These are phyloP conservation scores for Adineta ricciae DNA, from an alignment of 2,888 invertebrate species.

Conservation along the genomic window DNA sequence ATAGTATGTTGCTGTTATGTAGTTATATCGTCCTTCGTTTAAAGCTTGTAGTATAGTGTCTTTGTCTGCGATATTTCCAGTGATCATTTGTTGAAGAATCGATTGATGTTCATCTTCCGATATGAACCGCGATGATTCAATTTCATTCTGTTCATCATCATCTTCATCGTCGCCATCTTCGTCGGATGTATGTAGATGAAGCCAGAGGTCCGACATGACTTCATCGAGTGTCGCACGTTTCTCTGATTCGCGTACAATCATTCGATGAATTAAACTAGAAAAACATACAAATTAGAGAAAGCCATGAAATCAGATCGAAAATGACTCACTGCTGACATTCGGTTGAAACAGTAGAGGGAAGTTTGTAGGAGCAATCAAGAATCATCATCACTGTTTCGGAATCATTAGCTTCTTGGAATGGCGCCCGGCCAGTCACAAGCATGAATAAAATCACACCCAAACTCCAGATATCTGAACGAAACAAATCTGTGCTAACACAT, in stretches of 20 bases:
- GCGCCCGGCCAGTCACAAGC: slow-evolving; percentile 91
- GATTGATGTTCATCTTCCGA: slow-evolving; percentile 79
- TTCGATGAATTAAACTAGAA: slow-evolving; percentile 67
- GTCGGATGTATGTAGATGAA: slow-evolving; percentile 43
- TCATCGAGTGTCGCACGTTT: slow-evolving; percentile 75
- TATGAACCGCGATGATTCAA: slow-evolving; percentile 65
- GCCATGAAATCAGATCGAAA: no score
- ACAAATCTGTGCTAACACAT: no score
- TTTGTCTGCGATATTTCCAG: slow-evolving; percentile 82
- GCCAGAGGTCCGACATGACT: slow-evolving; percentile 78
- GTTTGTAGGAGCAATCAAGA: slow-evolving; percentile 93
- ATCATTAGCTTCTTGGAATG: slow-evolving; percentile 97
- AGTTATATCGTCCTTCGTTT: slow-evolving; percentile 89
- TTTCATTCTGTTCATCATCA: slow-evolving; percentile 45
- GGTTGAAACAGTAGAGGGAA: slow-evolving; percentile 74
- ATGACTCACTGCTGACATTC: slow-evolving; percentile 62
- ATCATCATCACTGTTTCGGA: slow-evolving; percentile 98
- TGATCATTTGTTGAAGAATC: slow-evolving; percentile 88
- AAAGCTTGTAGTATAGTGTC: slow-evolving; percentile 85
- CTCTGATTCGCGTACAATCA: slow-evolving; percentile 85
- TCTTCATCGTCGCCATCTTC: slow-evolving; percentile 47
- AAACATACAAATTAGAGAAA: neutral
- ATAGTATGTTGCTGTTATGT: slow-evolving; percentile 94
- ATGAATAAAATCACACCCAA: slow-evolving; percentile 95
- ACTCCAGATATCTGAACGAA: slow-evolving; percentile 83